A percentile compares a stretch with the other conserved stretches of the same genome.
These are phyloP conservation scores for Alitta virens DNA, from an alignment of 2,888 invertebrate genomes.

Conservation along the genomic window DNA sequence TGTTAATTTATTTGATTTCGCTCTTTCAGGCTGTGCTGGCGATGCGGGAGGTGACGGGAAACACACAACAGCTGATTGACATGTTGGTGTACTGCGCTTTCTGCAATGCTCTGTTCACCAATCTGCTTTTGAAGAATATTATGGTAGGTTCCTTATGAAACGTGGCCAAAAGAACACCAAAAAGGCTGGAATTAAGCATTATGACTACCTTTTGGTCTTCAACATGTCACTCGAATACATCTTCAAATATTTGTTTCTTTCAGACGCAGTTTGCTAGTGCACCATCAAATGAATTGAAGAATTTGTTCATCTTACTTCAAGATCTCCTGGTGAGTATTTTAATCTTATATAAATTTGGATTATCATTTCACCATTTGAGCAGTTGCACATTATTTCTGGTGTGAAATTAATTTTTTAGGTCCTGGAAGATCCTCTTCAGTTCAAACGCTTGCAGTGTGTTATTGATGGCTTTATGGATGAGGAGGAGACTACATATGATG, in stretches of 20 bases:
- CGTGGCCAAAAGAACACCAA: too few species aligned
- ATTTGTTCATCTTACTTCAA: conserved; percentile 54
- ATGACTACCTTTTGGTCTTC: too few species aligned
- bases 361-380: neutral
- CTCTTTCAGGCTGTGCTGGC: conserved; percentile 53
- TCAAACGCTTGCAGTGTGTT: conserved; percentile 51
- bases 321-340: conserved; percentile 55
- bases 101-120: conserved; percentile 53
- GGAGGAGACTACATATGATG: conserved; percentile 48
- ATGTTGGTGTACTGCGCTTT: conserved; percentile 55
- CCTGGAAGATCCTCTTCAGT: conserved; percentile 55
- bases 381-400: too few species aligned
- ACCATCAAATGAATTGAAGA: conserved; percentile 58
- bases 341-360: conserved; percentile 1
- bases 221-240: too few species aligned
- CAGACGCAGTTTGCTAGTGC: conserved; percentile 57
- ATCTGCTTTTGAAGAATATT: conserved; percentile 50
- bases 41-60: conserved; percentile 49
- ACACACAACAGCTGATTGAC: conserved; percentile 44
- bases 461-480: conserved; percentile 56
- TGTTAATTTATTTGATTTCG: too few species aligned
- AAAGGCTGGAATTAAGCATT: too few species aligned
- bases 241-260: neutral
- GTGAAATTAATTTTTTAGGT: conserved; percentile 16
- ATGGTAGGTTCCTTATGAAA: conserved; percentile 44